Evolutionary conservation across 2,113 vertebrate genomes (phyloP).

Genomic region (Leptodactylus fuscus): DNA sequence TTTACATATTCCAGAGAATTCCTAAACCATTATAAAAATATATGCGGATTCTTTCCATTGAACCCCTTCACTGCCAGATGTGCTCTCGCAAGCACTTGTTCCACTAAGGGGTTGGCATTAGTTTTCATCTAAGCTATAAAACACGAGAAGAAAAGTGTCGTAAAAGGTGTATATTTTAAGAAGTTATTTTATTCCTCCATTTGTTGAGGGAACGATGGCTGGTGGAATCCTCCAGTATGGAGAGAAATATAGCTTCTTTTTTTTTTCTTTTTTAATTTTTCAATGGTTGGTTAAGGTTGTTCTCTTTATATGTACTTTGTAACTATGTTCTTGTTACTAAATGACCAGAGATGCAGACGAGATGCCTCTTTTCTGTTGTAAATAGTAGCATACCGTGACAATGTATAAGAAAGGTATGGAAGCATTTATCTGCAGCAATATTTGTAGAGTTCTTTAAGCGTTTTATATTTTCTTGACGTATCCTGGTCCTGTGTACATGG

Average conservation of each 20-base stretch:
- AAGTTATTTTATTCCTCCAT: not conserved
- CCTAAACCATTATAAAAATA: not conserved
- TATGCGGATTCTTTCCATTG: constrained; percentile 14
- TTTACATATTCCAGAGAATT: constrained; percentile 9
- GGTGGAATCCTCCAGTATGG: no score
- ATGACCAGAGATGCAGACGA: constrained; percentile 7
- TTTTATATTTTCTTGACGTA: not conserved
- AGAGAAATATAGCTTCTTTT: no score
- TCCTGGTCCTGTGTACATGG: constrained; percentile 11
- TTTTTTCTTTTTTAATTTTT: no score
- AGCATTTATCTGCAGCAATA: constrained; percentile 18
- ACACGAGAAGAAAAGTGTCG: not conserved
- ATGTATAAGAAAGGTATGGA: not conserved
- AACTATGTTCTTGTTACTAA: not conserved
- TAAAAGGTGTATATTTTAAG: not conserved
- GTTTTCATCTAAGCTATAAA: constrained; percentile 25
- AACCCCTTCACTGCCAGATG: constrained; percentile 55
- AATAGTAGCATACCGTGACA: constrained; percentile 11
- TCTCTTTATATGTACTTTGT: not conserved
- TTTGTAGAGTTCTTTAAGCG: constrained; percentile 10
- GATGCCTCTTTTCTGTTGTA: constrained; percentile 32
- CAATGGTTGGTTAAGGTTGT: not conserved
- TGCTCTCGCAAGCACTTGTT: constrained; percentile 35
- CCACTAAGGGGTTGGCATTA: constrained; percentile 45
- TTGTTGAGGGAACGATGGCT: not conserved